Percentiles rank a stretch among this genome's conserved stretches.
Evolutionary conservation across 2,888 invertebrate genomes (phyloP).

Genomic region (Ectemnius continuus): DNA sequence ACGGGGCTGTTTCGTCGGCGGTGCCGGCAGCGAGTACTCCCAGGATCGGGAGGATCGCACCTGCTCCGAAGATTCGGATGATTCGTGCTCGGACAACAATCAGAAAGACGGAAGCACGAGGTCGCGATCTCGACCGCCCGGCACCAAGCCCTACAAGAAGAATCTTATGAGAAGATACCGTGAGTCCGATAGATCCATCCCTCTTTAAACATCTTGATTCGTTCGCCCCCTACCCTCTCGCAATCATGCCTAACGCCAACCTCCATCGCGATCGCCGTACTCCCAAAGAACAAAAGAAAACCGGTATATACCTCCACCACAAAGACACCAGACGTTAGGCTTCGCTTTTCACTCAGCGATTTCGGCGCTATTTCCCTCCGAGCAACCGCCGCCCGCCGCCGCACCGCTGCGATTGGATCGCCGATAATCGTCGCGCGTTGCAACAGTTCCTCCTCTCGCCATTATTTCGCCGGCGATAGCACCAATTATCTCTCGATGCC

Average conservation of each 20-base stretch:
- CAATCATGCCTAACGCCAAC: too few relatives aligned
- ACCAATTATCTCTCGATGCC: background rate
- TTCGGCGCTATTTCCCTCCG: background rate
- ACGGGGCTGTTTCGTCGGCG: conserved; percentile 59
- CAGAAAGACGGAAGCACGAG: conserved; percentile 79
- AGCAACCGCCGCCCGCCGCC: background rate
- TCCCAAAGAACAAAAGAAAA: too few relatives aligned
- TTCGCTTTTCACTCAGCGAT: background rate
- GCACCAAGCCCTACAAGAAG: conserved; percentile 89
- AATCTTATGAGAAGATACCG: conserved; percentile 95
- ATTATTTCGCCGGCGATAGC: background rate
- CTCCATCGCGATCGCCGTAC: too few relatives aligned
- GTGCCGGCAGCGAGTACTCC: conserved; percentile 67
- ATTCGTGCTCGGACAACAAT: conserved; percentile 85
- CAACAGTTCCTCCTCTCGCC: background rate
- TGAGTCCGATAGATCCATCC: conserved; percentile 81
- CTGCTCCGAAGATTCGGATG: conserved; percentile 90
- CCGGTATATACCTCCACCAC: background rate
- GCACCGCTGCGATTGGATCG: background rate
- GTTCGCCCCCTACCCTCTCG: background rate
- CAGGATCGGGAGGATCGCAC: conserved; percentile 79
- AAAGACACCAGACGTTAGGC: background rate
- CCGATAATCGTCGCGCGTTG: background rate
- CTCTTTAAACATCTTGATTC: background rate
- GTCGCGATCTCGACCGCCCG: conserved; percentile 78